Percentiles rank a stretch among this genome's conserved stretches.
phyloP scores from a whole-genome alignment of 2,797 vertebrate species.

The Alosa sapidissima region DNA sequence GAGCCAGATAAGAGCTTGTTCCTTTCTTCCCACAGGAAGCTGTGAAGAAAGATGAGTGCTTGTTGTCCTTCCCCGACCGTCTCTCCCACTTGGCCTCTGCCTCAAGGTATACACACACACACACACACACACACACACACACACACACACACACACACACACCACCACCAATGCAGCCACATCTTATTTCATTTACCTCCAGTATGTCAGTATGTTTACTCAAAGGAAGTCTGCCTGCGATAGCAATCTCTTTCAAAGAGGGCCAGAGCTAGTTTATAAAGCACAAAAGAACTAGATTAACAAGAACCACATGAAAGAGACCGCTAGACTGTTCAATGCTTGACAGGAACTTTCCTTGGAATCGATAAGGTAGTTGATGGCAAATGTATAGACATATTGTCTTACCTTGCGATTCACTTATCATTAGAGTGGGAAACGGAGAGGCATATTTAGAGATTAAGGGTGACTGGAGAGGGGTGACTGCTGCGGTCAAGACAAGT shows the following conservation, averaged over 20 bases:
- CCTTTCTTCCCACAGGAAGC: slow-evolving; percentile 72
- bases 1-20: background rate
- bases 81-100: slow-evolving; percentile 76
- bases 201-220: background rate
- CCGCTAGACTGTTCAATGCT: background rate
- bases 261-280: slow-evolving; percentile 13
- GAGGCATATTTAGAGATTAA: background rate
- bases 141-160: slow-evolving; percentile 36
- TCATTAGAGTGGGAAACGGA: background rate
- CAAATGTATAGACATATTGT: slow-evolving; percentile 9
- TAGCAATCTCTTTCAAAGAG: slow-evolving; percentile 9
- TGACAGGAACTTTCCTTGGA: background rate
- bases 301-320: background rate
- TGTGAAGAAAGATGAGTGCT: slow-evolving; percentile 80
- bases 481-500: too few species aligned
- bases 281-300: background rate
- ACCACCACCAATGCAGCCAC: background rate
- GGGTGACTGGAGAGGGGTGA: background rate
- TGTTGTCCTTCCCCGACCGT: slow-evolving; percentile 79
- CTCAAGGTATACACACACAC: slow-evolving; percentile 69
- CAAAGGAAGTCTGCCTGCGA: background rate
- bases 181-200: slow-evolving; percentile 17
- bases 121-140: slow-evolving; percentile 50
- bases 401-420: background rate
- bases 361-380: background rate